Evolutionary conservation across 2,113 vertebrate genomes (phyloP), one percentile per base, ranked within the genome.

Genomic region (Strix uralensis): DNA sequence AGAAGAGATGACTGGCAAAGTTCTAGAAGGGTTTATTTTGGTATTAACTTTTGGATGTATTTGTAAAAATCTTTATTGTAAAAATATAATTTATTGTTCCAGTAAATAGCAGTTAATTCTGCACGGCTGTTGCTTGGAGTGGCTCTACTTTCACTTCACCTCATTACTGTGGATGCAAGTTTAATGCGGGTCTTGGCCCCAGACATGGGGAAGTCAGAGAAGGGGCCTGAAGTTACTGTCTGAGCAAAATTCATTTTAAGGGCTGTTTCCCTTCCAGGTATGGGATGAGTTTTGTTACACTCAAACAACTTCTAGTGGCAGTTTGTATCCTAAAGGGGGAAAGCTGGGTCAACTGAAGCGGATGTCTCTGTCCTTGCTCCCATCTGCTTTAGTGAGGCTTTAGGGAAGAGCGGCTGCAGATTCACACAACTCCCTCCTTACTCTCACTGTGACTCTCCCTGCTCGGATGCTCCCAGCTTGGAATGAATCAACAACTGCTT

Each of bases 51-150:
- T 90, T 82, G 40, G 74, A 80, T 88, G 81, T 44, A 38, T 95
- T 95, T 97, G 93, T 93, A 95, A 95, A 95, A 80, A 57, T 65
- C 42, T 91, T 62, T 23, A 26, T 66, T 97, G 86, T 94, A 91
- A 90, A 95, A 75, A 80, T 30, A 12, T 81, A 74, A 94, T 90
- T 91, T 95, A 94, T 92, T 95, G 92, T 81, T 94, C 9, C 13
- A 95, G 61, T 96, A 94, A 96, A 90, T 0, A 5, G 34, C 27
- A 22, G 29, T 81, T 89, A 23, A 75, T 87, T 81, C n/a, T 57
- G 17, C 2, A 0, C 2, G 4, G 57, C 13, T 2, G 46, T 25
- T 7, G 34, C 57, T 42, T n/a, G 27, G 27, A 54, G 5, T 4
- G 52, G 47, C 34, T 82, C 26, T 3, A 0, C 16, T 44, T 34